phyloP scores from a whole-genome alignment of 2,113 vertebrate species.

The Neoarius graeffei region DNA sequence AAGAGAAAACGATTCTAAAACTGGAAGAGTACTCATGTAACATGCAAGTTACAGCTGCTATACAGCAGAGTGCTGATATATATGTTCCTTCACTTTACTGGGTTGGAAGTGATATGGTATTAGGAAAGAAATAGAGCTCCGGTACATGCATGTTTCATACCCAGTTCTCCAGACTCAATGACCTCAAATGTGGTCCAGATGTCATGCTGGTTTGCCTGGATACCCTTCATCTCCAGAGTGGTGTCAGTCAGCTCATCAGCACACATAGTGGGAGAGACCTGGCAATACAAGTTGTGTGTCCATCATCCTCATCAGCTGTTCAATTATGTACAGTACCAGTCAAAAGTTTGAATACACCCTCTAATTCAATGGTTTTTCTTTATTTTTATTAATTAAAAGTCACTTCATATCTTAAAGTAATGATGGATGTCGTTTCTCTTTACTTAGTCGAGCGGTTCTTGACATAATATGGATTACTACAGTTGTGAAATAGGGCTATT shows the following conservation, averaged over 20 bases:
- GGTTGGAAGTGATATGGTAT: constrained; percentile 16
- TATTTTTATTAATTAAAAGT: too few species aligned
- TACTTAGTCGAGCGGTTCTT: too few species aligned
- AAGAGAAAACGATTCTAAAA: constrained; percentile 50
- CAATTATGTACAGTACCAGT: not conserved
- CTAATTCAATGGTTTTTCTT: too few species aligned
- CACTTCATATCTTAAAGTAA: too few species aligned
- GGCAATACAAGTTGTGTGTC: not conserved
- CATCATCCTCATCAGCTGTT: not conserved
- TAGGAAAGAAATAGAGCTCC: not conserved
- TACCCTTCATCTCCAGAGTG: constrained; percentile 82
- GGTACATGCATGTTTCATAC: constrained; percentile 66
- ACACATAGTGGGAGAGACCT: constrained; percentile 89
- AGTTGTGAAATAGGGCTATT: too few species aligned
- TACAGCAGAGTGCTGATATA: constrained; percentile 2
- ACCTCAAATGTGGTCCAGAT: constrained; percentile 91
- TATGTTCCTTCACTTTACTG: not conserved
- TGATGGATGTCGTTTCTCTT: too few species aligned
- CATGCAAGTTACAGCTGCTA: constrained; percentile 41
- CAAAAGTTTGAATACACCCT: too few species aligned
- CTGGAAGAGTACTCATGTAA: constrained; percentile 39
- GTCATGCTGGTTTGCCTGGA: constrained; percentile 71
- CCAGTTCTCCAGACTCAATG: constrained; percentile 93
- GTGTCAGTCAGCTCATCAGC: constrained; percentile 83
- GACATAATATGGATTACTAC: too few species aligned